Evolutionary conservation across 2,888 invertebrate species (phyloP).

Genomic region (Hydraecia micacea): DNA sequence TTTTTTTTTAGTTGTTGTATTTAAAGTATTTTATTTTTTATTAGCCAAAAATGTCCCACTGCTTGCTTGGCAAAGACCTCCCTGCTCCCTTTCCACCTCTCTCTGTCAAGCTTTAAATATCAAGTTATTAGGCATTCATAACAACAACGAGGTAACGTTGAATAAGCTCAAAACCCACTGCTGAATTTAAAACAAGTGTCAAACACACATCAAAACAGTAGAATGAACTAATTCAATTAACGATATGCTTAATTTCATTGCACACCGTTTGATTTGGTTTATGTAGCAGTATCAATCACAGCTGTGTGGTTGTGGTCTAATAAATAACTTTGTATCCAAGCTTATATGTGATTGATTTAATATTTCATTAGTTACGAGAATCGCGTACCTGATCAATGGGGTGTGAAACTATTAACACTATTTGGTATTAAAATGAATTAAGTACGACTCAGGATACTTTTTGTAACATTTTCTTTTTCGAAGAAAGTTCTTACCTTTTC

Average conservation of each 20-base stretch:
- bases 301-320: slow-evolving; percentile 31
- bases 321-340: slow-evolving; percentile 48
- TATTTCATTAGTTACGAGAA: slow-evolving; percentile 35
- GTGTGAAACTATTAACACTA: slow-evolving; percentile 3
- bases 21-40: neutral
- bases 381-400: slow-evolving; percentile 20
- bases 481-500: neutral
- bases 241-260: slow-evolving; percentile 58
- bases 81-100: neutral
- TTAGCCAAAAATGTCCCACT: too few species aligned
- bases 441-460: neutral
- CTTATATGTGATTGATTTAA: slow-evolving; percentile 46
- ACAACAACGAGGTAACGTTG: too few species aligned
- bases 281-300: slow-evolving; percentile 48
- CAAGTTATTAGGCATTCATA: neutral
- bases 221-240: slow-evolving; percentile 51
- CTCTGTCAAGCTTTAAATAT: neutral
- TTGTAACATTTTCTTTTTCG: neutral
- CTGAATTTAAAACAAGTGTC: neutral
- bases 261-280: slow-evolving; percentile 51
- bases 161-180: neutral
- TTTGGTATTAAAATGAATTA: neutral
- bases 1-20: neutral
- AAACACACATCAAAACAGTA: slow-evolving; percentile 23
- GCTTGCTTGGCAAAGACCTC: neutral